phyloP scores from a whole-genome alignment of 2,113 vertebrate species.

The Hypomesus transpacificus region DNA sequence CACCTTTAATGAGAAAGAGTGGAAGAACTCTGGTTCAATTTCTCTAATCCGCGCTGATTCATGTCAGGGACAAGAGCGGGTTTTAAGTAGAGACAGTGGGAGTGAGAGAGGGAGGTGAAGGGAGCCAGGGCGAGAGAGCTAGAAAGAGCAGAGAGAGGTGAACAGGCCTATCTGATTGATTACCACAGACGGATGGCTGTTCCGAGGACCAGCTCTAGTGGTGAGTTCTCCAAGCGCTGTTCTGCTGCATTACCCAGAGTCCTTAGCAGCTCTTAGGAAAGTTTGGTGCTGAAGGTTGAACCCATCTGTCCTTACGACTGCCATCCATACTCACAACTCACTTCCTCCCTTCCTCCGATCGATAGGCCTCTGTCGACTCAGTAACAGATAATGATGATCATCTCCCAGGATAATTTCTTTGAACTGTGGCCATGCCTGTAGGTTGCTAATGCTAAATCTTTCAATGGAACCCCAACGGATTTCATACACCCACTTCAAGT shows the following conservation, averaged over 20 bases:
- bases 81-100: not conserved
- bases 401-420: slow-evolving; percentile 26
- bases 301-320: slow-evolving; percentile 11
- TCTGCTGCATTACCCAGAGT: slow-evolving; percentile 29
- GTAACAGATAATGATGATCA: slow-evolving; percentile 24
- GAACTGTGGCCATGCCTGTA: slow-evolving; percentile 25
- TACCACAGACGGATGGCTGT: slow-evolving; percentile 8
- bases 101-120: not conserved
- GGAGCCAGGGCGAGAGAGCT: not conserved
- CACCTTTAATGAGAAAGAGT: slow-evolving; percentile 14
- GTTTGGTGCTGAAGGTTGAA: slow-evolving; percentile 28
- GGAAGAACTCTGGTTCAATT: slow-evolving; percentile 9
- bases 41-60: slow-evolving; percentile 13
- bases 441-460: slow-evolving; percentile 27
- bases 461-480: not conserved
- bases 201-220: slow-evolving; percentile 15
- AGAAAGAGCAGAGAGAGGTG: not conserved
- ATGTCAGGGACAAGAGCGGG: not conserved
- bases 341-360: slow-evolving; percentile 23
- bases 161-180: slow-evolving; percentile 17
- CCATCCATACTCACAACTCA: not conserved
- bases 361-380: slow-evolving; percentile 35
- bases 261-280: slow-evolving; percentile 25
- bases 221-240: not conserved
- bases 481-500: not conserved